Evolutionary conservation across 1,140 invertebrate species (phyloP), one percentile per base, ranked within the genome.

Genomic region (Oscheius sp.): DNA sequence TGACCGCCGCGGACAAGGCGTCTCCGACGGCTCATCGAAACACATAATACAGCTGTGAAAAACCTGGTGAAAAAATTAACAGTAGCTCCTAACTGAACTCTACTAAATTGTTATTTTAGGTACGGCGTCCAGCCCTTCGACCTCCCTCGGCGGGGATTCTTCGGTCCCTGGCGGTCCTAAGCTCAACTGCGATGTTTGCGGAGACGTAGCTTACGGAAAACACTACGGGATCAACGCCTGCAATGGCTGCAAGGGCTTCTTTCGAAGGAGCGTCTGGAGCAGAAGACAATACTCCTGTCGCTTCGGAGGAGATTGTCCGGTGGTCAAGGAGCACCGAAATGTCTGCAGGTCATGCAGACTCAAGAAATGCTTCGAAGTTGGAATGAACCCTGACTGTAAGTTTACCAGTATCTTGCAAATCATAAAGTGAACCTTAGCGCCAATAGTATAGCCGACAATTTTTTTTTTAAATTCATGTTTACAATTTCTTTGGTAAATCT

Each of bases 211-310:
- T 66, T 95, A 92, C 3, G 95, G 95, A 0, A 97, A 97, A 84
- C 95, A 98, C 85, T 97, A 98, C 84, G 95, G 95, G 0, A 97
- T 97, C 74, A 88, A 97, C n/a, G 95, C 95, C 1, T 98, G 95
- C 86, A 97, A 98, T 81, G 95, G 95, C 0, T 97, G 95, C 87
- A 95, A 92, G 61, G 95, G 95, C 2, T 98, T 98, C 87, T 98
- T 98, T 88, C 36, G 74, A 64, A 35, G 74, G 63, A 75, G 74
- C 55, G 69, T 75, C 1, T 75, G 74, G 74, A 76, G 73, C 42
- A 29, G 74, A 23, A 23, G 74, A 32, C 74, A 72, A 36, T 75
- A 75, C 46, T 67, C 52, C 13, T 75, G 74, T 62, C 74, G 74
- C 31, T 75, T 75, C 28, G 74, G 68, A 34, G 74, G 74, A 20